Evolutionary conservation across 2,113 vertebrate genomes (phyloP).

Genomic region (Larimichthys polyactis): DNA sequence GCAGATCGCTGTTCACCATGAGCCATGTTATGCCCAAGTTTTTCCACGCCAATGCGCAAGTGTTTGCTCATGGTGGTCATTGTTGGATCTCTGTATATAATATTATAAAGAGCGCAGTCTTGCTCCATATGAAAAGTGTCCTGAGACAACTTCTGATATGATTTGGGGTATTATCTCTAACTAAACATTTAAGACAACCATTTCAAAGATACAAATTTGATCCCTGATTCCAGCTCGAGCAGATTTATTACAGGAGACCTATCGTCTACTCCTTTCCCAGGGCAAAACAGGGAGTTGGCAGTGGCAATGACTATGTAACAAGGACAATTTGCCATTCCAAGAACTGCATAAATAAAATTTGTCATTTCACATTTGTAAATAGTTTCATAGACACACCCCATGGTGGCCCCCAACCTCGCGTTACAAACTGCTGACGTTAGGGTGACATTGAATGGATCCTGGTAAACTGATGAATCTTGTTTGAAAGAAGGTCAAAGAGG

Average conservation of each 20-base stretch:
- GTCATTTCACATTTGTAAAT: neutral
- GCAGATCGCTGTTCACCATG: no score
- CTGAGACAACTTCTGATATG: no score
- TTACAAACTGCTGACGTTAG: constrained; percentile 8
- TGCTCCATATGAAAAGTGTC: no score
- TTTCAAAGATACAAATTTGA: constrained; percentile 8
- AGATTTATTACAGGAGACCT: neutral
- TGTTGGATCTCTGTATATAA: no score
- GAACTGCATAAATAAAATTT: constrained; percentile 1
- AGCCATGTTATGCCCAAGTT: no score
- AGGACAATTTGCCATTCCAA: neutral
- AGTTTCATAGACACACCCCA: neutral
- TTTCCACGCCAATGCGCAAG: no score
- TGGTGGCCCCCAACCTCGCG: neutral
- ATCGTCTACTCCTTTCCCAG: neutral
- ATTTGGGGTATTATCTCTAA: no score
- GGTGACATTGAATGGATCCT: constrained; percentile 10
- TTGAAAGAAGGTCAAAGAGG: constrained; percentile 14
- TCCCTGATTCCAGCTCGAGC: neutral
- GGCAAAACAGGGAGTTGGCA: neutral
- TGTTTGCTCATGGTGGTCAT: no score
- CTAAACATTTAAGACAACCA: neutral
- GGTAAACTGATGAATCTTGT: constrained; percentile 31
- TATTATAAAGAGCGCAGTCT: no score
- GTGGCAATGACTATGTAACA: neutral